Conservation (phyloP, 2,797 vertebrate genomes). For the Leptodactylus fallax region DNA sequence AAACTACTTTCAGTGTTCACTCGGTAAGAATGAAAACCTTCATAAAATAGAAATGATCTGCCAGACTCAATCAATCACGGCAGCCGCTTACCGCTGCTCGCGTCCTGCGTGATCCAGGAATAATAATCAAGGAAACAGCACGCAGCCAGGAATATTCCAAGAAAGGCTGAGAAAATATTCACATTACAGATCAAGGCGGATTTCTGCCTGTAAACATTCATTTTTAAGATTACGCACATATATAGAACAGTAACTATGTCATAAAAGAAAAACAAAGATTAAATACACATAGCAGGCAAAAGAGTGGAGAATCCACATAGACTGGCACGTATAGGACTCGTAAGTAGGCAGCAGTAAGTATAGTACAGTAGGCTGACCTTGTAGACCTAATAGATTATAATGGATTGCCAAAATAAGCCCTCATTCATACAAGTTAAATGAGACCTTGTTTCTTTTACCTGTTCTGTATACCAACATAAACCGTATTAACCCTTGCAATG, state of each 20-base stretch:
- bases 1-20: slow-evolving; percentile 27
- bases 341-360: not conserved
- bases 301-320: not conserved
- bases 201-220: not conserved
- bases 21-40: slow-evolving; percentile 46
- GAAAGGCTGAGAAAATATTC: slow-evolving; percentile 20
- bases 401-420: too few species aligned
- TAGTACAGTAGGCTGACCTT: too few species aligned
- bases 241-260: too few species aligned
- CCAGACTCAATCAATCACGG: slow-evolving; percentile 60
- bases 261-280: not conserved
- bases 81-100: slow-evolving; percentile 31
- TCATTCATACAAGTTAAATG: too few species aligned
- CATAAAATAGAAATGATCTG: slow-evolving; percentile 62
- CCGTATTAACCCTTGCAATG: too few species aligned
- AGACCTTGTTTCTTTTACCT: too few species aligned
- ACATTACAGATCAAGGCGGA: slow-evolving; percentile 21
- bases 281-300: not conserved
- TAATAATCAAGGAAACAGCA: slow-evolving; percentile 61
- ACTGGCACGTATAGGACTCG: not conserved
- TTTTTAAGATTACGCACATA: not conserved
- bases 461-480: too few species aligned
- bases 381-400: too few species aligned
- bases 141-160: slow-evolving; percentile 46
- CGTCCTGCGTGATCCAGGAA: slow-evolving; percentile 36